Conservation (phyloP, 2,797 vertebrate genomes). For the Todus mexicanus region DNA sequence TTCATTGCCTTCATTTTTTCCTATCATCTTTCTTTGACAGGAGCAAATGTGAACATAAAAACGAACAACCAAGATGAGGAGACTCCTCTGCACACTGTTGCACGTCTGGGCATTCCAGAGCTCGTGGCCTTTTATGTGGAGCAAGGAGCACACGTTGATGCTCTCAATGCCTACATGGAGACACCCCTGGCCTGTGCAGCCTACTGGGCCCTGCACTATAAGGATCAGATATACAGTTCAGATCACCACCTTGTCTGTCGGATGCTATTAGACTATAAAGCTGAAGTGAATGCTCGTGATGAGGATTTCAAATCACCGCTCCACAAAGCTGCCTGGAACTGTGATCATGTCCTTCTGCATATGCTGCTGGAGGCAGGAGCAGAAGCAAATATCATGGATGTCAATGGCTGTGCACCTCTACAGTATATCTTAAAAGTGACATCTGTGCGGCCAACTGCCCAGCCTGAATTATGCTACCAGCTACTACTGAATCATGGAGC, state of each 20-base stretch:
- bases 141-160: constrained; percentile 82
- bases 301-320: constrained; percentile 90
- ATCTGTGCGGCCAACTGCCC: constrained; percentile 79
- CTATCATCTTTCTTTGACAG: constrained; percentile 63
- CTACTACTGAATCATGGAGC: constrained; percentile 91
- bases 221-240: constrained; percentile 85
- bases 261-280: constrained; percentile 86
- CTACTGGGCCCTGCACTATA: constrained; percentile 88
- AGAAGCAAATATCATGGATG: constrained; percentile 85
- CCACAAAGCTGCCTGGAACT: constrained; percentile 97
- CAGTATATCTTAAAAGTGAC: constrained; percentile 94
- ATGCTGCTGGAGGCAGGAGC: constrained; percentile 93
- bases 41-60: constrained; percentile 84
- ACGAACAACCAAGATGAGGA: constrained; percentile 85
- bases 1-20: background rate
- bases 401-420: constrained; percentile 90
- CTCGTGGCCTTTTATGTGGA: constrained; percentile 84
- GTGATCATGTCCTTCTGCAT: constrained; percentile 87
- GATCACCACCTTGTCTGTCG: constrained; percentile 89
- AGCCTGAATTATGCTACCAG: constrained; percentile 89
- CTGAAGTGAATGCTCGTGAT: constrained; percentile 85
- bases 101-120: constrained; percentile 86
- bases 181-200: constrained; percentile 85
- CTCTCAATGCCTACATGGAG: constrained; percentile 82
- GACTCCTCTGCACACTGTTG: constrained; percentile 86